Percentiles rank a stretch among this genome's conserved stretches.
phyloP scores from a whole-genome alignment of 1,140 invertebrate species.

The Bombus affinis region DNA sequence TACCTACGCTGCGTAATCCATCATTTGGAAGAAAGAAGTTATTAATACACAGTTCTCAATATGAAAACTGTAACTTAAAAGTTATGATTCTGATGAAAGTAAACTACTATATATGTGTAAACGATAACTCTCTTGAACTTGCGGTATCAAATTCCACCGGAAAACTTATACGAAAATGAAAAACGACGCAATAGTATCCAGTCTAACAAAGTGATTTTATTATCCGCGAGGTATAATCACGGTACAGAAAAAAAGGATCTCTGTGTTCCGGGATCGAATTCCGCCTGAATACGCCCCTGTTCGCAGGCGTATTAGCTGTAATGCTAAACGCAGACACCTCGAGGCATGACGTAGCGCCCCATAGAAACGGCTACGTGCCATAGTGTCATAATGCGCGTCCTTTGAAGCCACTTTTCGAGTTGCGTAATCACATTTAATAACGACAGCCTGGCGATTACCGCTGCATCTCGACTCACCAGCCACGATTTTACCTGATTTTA shows the following conservation, averaged over 20 bases:
- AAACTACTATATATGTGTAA: no score
- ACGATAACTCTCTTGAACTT: no score
- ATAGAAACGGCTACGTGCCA: conserved; percentile 56
- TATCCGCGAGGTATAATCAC: neutral
- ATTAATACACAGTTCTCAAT: neutral
- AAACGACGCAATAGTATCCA: no score
- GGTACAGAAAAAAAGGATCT: neutral
- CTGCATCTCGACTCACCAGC: conserved; percentile 32
- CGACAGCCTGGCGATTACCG: conserved; percentile 52
- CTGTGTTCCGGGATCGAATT: conserved; percentile 47
- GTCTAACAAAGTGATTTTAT: neutral
- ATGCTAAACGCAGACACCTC: conserved; percentile 56
- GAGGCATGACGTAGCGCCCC: conserved; percentile 56
- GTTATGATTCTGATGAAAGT: neutral
- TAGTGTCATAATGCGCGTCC: conserved; percentile 67
- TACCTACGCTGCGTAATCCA: no score
- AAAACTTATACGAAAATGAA: neutral
- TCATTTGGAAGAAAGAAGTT: neutral
- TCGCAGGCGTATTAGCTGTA: conserved; percentile 57
- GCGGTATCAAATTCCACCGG: neutral
- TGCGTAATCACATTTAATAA: conserved; percentile 69
- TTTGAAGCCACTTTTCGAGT: conserved; percentile 66
- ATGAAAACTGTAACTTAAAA: no score
- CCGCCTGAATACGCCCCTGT: conserved; percentile 58
- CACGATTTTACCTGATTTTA: conserved; percentile 31